These are phyloP conservation scores for Eumacrocentrus americanus DNA, from an alignment of 2,888 invertebrate species.

Conservation along the genomic window DNA sequence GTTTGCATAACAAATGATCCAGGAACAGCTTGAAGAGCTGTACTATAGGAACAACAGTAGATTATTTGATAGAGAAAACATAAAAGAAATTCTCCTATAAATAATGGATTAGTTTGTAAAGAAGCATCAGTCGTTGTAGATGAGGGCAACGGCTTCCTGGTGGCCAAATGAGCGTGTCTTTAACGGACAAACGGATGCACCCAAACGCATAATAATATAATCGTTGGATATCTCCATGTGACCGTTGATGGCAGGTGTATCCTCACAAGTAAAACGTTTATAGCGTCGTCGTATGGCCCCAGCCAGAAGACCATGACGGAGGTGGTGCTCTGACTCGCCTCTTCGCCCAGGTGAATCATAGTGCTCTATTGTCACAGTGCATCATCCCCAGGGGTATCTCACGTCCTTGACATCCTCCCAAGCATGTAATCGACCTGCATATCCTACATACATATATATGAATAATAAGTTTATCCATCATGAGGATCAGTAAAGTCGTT, in stretches of 20 bases:
- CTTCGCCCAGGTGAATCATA: slow-evolving; percentile 40
- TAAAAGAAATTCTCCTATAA: too few species aligned
- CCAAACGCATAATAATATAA: slow-evolving; percentile 29
- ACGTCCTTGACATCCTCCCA: slow-evolving; percentile 14
- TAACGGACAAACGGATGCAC: slow-evolving; percentile 44
- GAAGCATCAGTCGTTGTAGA: too few species aligned
- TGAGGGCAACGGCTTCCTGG: slow-evolving; percentile 34
- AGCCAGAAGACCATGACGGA: slow-evolving; percentile 35
- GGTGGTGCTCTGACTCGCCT: slow-evolving; percentile 26
- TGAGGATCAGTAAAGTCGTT: too few species aligned
- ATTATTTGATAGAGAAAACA: too few species aligned
- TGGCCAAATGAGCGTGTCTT: slow-evolving; percentile 38
- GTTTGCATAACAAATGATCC: too few species aligned
- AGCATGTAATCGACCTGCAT: background rate
- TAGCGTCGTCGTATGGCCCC: slow-evolving; percentile 1
- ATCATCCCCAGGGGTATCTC: slow-evolving; percentile 5
- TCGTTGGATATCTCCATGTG: slow-evolving; percentile 22
- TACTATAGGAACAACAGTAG: too few species aligned
- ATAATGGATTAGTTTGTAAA: too few species aligned
- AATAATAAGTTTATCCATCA: too few species aligned
- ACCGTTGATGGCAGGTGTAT: slow-evolving; percentile 46
- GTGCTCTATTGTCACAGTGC: slow-evolving; percentile 30
- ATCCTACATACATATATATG: too few species aligned
- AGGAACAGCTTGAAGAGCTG: too few species aligned
- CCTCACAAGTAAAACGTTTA: too few species aligned